Percentiles rank a stretch among this genome's conserved stretches.
Conservation (phyloP, 2,797 vertebrate genomes). For the Smutsia temminckii region DNA sequence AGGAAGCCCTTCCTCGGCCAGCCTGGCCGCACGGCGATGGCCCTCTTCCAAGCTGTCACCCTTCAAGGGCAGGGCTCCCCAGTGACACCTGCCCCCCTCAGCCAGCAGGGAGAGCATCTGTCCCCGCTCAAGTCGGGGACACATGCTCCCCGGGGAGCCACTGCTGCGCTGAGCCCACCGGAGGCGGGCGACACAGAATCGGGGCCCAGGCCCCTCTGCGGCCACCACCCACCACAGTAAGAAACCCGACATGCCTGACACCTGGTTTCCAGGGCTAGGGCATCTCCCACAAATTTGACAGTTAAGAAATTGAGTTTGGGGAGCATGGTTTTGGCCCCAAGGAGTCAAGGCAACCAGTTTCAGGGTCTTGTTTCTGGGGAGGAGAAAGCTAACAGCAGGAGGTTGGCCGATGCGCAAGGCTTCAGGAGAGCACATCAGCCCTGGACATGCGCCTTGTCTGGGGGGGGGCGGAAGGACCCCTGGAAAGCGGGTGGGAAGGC, state of each 20-base stretch:
- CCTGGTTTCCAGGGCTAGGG: not conserved
- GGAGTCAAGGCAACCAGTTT: not conserved
- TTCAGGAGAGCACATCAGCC: too few species aligned
- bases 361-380: not conserved
- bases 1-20: not conserved
- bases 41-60: fast-evolving
- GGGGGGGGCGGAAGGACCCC: not conserved
- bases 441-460: not conserved
- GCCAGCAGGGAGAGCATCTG: not conserved
- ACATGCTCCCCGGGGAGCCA: not conserved
- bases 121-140: fast-evolving
- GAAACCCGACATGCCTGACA: not conserved
- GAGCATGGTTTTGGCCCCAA: not conserved
- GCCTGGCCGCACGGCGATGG: fast-evolving
- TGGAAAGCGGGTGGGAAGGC: too few species aligned
- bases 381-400: not conserved
- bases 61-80: not conserved
- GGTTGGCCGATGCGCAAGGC: not conserved
- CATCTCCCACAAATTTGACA: not conserved
- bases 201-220: fast-evolving
- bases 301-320: not conserved
- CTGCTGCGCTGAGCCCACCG: fast-evolving
- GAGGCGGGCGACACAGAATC: not conserved
- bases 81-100: fast-evolving
- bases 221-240: not conserved